phyloP scores from a whole-genome alignment of 2,888 invertebrate genomes.

The Metalampra italica region DNA sequence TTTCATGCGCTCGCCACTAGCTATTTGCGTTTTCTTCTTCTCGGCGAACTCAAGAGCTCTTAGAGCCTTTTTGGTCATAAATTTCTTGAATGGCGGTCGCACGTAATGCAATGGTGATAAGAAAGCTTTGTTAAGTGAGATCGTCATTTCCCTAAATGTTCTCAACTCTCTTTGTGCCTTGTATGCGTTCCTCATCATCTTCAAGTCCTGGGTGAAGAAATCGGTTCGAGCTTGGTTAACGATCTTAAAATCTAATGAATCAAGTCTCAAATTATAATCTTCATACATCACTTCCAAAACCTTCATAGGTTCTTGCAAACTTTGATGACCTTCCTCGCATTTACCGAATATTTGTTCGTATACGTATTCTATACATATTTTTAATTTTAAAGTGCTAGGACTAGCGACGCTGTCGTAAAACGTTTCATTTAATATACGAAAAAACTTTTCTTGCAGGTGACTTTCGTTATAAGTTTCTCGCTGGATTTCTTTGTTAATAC shows the following conservation, averaged over 20 bases:
- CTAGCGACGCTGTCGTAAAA: conserved; percentile 67
- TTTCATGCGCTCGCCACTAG: conserved; percentile 31
- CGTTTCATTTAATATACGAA: conserved; percentile 54
- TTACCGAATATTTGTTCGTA: conserved; percentile 69
- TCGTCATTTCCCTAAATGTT: conserved; percentile 65
- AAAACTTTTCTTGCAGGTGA: conserved; percentile 62
- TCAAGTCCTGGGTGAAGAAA: conserved; percentile 64
- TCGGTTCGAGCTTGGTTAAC: conserved; percentile 64
- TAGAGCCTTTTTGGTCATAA: conserved; percentile 55
- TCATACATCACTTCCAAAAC: conserved; percentile 69
- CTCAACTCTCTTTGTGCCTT: conserved; percentile 60
- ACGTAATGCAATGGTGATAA: conserved; percentile 50
- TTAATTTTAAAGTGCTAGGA: conserved; percentile 56
- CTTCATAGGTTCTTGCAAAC: conserved; percentile 65
- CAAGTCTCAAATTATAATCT: conserved; percentile 61
- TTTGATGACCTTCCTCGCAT: conserved; percentile 68
- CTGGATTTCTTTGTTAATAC: conserved; percentile 49
- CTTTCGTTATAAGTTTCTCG: conserved; percentile 58
- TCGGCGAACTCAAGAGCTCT: conserved; percentile 37
- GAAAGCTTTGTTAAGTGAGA: conserved; percentile 68
- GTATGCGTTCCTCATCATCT: conserved; percentile 62
- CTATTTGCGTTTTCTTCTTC: conserved; percentile 31
- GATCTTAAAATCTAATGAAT: conserved; percentile 61
- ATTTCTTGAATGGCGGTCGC: conserved; percentile 47
- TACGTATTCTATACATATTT: conserved; percentile 70